Conservation (phyloP, 2,888 invertebrate genomes). For the Serrognathus titanus region DNA sequence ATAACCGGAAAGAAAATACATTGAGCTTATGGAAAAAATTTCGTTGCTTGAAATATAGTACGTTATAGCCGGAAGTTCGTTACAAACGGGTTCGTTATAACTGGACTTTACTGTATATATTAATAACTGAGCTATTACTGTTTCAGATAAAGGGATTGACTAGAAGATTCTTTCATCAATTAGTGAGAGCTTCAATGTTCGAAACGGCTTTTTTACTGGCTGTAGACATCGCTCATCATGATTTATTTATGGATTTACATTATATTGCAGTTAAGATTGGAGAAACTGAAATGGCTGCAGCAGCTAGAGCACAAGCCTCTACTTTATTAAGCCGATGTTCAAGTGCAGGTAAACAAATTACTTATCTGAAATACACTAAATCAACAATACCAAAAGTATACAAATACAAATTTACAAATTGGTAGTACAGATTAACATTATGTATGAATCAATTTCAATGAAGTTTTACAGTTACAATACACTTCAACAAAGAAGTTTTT, state of each 20-base stretch:
- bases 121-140: neutral
- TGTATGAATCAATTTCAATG: neutral
- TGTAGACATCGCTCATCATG: constrained; percentile 81
- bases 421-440: neutral
- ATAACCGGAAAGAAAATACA: too few relatives aligned
- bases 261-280: constrained; percentile 66
- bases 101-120: neutral
- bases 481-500: too few relatives aligned
- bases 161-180: constrained; percentile 80
- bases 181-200: constrained; percentile 70
- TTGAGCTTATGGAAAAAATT: too few relatives aligned
- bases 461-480: neutral
- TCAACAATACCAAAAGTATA: too few relatives aligned
- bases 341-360: constrained; percentile 39
- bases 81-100: too few relatives aligned
- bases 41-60: too few relatives aligned
- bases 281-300: constrained; percentile 62
- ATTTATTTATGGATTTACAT: constrained; percentile 81
- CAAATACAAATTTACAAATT: neutral
- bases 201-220: constrained; percentile 83
- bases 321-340: constrained; percentile 46
- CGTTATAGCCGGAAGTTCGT: too few relatives aligned
- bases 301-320: constrained; percentile 67
- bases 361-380: neutral
- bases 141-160: constrained; percentile 74